These are phyloP conservation scores for Galleria mellonella DNA, from an alignment of 1,140 invertebrate species.

Conservation along the genomic window DNA sequence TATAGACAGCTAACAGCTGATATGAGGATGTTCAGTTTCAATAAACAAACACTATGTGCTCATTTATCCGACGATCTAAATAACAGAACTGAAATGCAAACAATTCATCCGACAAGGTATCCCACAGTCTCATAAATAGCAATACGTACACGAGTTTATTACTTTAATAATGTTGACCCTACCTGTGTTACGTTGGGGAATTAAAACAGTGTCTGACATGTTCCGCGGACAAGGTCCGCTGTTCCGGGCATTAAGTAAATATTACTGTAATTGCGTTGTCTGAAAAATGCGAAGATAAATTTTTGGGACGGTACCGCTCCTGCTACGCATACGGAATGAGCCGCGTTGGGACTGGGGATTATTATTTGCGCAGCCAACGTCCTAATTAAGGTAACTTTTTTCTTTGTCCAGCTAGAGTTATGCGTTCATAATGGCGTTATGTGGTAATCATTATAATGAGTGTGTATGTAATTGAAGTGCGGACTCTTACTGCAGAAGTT, in stretches of 20 bases:
- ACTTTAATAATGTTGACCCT: conserved; percentile 12
- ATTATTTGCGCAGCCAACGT: conserved; percentile 62
- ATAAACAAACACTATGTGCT: no score
- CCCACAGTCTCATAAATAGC: no score
- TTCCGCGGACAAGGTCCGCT: not conserved
- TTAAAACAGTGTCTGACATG: conserved; percentile 1
- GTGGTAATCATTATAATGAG: no score
- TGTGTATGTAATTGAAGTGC: no score
- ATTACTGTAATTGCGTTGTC: conserved; percentile 56
- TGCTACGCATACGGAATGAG: conserved; percentile 54
- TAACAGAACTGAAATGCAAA: no score
- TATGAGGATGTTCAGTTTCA: no score
- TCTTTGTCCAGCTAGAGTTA: conserved; percentile 30
- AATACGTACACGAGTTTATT: conserved; percentile 5
- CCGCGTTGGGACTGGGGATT: conserved; percentile 46
- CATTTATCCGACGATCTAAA: no score
- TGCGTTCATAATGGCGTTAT: no score
- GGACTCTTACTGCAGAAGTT: no score
- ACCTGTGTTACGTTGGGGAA: conserved; percentile 1
- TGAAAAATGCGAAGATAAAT: conserved; percentile 50
- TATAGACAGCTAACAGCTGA: no score
- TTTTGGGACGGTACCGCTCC: conserved; percentile 39
- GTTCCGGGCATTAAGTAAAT: conserved; percentile 40
- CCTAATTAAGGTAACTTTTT: conserved; percentile 59
- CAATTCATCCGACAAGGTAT: no score